Percentiles rank a stretch among this genome's conserved stretches.
These are phyloP conservation scores for Lagenorhynchus albirostris DNA, from an alignment of 2,113 vertebrate genomes.

Conservation along the genomic window DNA sequence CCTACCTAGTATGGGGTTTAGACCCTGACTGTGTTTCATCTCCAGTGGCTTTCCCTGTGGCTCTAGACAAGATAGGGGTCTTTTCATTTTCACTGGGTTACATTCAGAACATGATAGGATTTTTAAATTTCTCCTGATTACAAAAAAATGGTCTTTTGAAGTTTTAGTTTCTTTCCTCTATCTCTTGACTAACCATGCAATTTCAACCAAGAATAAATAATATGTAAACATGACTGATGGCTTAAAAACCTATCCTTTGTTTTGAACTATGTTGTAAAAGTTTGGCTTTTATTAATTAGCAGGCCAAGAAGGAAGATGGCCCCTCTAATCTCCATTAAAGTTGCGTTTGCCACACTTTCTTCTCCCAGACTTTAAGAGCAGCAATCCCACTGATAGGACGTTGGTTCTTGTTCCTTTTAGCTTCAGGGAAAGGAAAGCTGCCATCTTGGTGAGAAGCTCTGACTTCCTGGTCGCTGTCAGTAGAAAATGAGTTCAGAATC, in stretches of 20 bases:
- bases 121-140: slow-evolving; percentile 8
- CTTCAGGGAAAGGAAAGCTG: neutral
- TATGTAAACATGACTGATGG: neutral
- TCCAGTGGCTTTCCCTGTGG: neutral
- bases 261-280: neutral
- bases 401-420: neutral
- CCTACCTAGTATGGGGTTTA: neutral
- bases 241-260: neutral
- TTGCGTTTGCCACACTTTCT: neutral
- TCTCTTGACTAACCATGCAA: neutral
- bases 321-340: neutral
- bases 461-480: neutral
- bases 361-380: neutral
- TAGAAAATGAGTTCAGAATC: neutral
- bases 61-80: neutral
- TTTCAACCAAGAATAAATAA: slow-evolving; percentile 19
- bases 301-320: neutral
- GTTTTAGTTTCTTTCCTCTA: neutral
- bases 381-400: neutral
- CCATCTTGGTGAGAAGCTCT: neutral
- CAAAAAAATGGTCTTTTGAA: neutral
- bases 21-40: neutral
- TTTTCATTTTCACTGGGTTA: neutral
- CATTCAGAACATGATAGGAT: neutral
- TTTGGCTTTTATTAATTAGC: neutral